Percentiles rank a stretch among this genome's conserved stretches.
Conservation (phyloP, 1,140 invertebrate genomes). For the Piezodorus guildinii region DNA sequence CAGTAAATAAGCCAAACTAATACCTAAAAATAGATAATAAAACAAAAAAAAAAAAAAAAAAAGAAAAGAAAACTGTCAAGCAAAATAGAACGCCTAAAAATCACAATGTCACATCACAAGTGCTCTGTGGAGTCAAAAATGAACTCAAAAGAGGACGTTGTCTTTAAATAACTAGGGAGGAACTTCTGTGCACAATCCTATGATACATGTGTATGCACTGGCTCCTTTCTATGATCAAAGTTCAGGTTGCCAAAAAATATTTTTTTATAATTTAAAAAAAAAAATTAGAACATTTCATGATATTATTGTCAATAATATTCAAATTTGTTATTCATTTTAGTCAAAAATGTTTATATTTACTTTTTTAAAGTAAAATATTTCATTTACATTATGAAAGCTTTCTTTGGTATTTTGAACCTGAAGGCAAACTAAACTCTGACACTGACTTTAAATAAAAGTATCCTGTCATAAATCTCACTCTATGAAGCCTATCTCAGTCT, state of each 20-base stretch:
- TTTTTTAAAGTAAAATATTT: background rate
- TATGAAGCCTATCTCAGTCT: constrained; percentile 22
- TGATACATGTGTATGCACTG: too few relatives aligned
- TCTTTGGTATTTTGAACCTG: too few relatives aligned
- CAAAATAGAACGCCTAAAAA: constrained; percentile 16
- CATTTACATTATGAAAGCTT: background rate
- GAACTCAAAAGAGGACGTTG: constrained; percentile 9
- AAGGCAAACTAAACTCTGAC: constrained; percentile 14
- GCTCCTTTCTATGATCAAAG: constrained; percentile 1
- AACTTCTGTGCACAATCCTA: background rate
- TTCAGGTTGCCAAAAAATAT: constrained; percentile 12
- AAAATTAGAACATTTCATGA: background rate
- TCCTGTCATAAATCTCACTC: constrained; percentile 10
- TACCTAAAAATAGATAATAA: background rate
- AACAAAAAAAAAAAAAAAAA: background rate
- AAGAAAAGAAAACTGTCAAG: constrained; percentile 10
- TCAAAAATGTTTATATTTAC: background rate
- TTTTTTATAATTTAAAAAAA: background rate
- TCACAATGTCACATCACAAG: constrained; percentile 24
- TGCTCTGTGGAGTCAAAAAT: constrained; percentile 13
- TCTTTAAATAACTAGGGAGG: background rate
- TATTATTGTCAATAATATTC: constrained; percentile 10
- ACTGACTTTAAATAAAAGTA: background rate
- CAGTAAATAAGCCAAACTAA: background rate
- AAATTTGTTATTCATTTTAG: background rate